phyloP scores from a whole-genome alignment of 35 echinoderm and acorn worm species.

The Diadema setosum region DNA sequence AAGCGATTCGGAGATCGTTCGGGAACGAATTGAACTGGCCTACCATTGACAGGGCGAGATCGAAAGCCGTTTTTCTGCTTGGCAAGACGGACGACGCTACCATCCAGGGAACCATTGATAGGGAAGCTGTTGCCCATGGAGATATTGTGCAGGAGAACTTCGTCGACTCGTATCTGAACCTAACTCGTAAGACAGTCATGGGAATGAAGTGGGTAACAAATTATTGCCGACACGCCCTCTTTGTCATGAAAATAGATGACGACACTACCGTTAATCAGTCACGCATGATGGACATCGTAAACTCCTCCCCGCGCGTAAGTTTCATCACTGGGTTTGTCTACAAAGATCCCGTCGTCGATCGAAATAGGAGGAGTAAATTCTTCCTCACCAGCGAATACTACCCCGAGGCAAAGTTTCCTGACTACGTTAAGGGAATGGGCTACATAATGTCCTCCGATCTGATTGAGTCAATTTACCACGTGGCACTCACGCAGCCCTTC shows the following conservation, averaged over 20 bases:
- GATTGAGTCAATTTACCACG: background rate
- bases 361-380: constrained; percentile 13
- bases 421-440: constrained; percentile 8
- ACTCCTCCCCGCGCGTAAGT: background rate
- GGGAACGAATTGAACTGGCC: background rate
- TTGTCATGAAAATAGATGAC: constrained; percentile 60
- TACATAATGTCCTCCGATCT: constrained; percentile 57
- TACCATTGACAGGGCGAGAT: background rate
- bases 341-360: background rate
- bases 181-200: constrained; percentile 58
- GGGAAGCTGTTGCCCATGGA: background rate
- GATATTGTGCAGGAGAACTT: constrained; percentile 51
- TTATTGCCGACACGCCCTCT: constrained; percentile 39
- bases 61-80: constrained; percentile 34
- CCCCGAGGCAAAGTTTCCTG: constrained; percentile 18
- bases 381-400: constrained; percentile 12
- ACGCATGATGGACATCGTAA: constrained; percentile 23
- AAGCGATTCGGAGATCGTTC: constrained; percentile 15
- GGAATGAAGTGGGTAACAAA: constrained; percentile 47
- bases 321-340: constrained; percentile 1
- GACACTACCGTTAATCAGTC: constrained; percentile 34
- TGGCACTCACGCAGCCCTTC: background rate
- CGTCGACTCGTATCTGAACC: constrained; percentile 32
- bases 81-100: background rate
- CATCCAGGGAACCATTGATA: background rate